A percentile compares a stretch with the other conserved stretches of the same genome.
Evolutionary conservation across 2,888 invertebrate genomes (phyloP).

Genomic region (Rhopalosiphum nymphaeae): DNA sequence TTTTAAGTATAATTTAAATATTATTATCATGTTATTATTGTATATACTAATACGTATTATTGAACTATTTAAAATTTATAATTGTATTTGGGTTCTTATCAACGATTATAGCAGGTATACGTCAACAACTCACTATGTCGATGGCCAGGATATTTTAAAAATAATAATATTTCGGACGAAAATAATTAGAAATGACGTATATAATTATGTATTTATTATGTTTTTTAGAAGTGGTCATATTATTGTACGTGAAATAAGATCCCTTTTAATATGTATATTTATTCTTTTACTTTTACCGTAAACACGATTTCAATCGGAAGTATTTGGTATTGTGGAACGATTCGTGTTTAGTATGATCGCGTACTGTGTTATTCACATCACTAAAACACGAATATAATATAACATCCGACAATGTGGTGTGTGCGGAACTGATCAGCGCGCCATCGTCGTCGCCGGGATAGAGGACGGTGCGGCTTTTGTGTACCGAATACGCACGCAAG

Average conservation of each 20-base stretch:
- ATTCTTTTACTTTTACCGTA: neutral
- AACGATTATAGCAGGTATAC: neutral
- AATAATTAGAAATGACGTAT: neutral
- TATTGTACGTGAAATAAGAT: neutral
- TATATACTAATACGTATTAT: neutral
- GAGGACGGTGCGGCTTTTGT: neutral
- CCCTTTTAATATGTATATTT: neutral
- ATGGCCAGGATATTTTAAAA: neutral
- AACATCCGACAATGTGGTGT: neutral
- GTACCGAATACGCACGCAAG: neutral
- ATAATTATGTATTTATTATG: neutral
- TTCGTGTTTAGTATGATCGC: neutral
- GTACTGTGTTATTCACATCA: neutral
- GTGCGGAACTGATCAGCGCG: slow-evolving; percentile 32
- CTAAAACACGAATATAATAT: neutral
- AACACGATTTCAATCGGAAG: neutral
- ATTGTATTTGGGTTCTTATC: neutral
- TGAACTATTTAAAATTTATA: neutral
- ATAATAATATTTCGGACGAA: neutral
- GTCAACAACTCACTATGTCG: neutral
- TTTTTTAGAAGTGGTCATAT: neutral
- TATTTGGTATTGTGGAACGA: neutral
- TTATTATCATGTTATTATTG: neutral
- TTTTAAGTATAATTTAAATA: neutral
- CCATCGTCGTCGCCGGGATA: neutral